Conservation (phyloP, 2,797 vertebrate species). For the Lepus oiostolus region DNA sequence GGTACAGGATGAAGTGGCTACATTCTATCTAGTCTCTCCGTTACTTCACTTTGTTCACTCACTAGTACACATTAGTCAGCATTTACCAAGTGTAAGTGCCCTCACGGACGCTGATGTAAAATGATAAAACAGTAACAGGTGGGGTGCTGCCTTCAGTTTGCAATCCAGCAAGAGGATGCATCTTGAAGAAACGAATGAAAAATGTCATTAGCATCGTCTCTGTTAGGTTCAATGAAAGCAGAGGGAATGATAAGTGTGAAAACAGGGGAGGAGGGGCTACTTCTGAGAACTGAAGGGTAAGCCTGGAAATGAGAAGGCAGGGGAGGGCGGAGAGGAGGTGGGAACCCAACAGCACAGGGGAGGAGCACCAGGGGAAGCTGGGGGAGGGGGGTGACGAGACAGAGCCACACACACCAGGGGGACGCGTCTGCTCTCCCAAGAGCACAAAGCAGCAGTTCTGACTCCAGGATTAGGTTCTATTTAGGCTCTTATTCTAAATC, state of each 20-base stretch:
- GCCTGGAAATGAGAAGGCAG: not conserved
- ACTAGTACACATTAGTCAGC: constrained; percentile 9
- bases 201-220: constrained; percentile 1
- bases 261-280: not conserved
- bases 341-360: constrained; percentile 16
- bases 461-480: not conserved
- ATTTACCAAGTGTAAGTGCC: not conserved
- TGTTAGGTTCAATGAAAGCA: not conserved
- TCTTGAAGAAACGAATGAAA: not conserved
- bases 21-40: constrained; percentile 9
- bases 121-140: not conserved
- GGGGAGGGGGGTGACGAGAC: not conserved
- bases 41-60: constrained; percentile 23
- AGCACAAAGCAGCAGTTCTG: not conserved
- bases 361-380: not conserved
- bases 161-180: constrained; percentile 15
- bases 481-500: constrained; percentile 27
- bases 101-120: constrained; percentile 4
- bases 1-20: not conserved
- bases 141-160: constrained; percentile 27
- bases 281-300: not conserved
- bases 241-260: constrained; percentile 10
- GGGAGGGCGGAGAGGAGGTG: not conserved
- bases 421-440: not conserved
- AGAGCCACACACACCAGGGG: not conserved